Conservation (phyloP, 2,797 vertebrate species). For the Cygnus olor region DNA sequence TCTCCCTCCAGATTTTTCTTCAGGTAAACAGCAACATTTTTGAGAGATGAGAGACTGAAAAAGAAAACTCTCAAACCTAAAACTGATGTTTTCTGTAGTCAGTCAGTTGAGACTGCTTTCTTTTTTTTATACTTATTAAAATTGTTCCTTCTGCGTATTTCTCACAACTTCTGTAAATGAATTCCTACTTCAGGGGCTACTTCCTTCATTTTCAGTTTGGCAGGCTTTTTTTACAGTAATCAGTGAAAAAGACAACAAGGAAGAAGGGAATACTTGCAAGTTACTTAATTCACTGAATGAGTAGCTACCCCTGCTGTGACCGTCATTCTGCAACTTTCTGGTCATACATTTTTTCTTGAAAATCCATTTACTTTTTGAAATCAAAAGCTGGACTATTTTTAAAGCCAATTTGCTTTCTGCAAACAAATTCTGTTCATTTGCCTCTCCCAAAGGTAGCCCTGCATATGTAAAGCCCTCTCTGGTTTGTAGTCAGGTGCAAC, state of each 20-base stretch:
- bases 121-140: background rate
- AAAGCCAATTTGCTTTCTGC: background rate
- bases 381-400: background rate
- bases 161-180: background rate
- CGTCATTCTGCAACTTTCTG: background rate
- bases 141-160: background rate
- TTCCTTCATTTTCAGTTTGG: background rate
- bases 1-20: background rate
- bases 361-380: background rate
- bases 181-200: background rate
- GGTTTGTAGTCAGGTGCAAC: background rate
- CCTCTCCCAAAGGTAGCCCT: background rate
- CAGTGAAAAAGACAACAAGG: background rate
- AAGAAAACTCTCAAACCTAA: background rate
- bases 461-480: background rate
- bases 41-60: background rate
- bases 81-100: background rate
- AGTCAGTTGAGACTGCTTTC: background rate
- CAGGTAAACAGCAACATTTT: background rate
- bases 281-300: background rate
- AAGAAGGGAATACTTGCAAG: background rate
- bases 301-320: background rate
- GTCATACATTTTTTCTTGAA: background rate
- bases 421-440: background rate
- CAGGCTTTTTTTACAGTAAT: background rate